A percentile compares a stretch with the other conserved stretches of the same genome.
Conservation (phyloP, 2,113 vertebrate species). For the Verasper variegatus region DNA sequence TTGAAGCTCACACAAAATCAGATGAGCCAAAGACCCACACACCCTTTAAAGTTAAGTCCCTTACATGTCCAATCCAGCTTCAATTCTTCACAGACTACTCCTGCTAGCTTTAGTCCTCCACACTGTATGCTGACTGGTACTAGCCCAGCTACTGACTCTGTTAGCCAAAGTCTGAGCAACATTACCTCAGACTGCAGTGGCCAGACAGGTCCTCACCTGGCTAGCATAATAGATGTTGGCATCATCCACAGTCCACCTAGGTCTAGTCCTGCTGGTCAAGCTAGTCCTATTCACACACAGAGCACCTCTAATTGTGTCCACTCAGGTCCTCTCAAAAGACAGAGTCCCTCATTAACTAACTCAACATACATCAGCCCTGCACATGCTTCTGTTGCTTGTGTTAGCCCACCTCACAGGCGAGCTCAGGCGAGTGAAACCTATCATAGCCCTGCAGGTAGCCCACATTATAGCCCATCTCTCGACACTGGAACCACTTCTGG, state of each 20-base stretch:
- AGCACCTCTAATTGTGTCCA: conserved; percentile 26
- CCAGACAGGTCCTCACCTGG: conserved; percentile 11
- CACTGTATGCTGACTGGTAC: conserved; percentile 45
- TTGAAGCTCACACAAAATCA: background rate
- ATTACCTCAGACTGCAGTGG: background rate
- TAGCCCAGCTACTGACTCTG: conserved; percentile 7
- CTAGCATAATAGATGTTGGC: conserved; percentile 2
- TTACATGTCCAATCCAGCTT: conserved; percentile 11
- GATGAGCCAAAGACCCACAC: background rate
- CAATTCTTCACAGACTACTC: conserved; percentile 16
- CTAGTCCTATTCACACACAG: conserved; percentile 55
- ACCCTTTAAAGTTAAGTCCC: conserved; percentile 13
- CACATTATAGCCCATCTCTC: background rate
- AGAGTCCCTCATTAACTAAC: conserved; percentile 21
- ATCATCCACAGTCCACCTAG: conserved; percentile 26
- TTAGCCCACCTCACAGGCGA: conserved; percentile 42
- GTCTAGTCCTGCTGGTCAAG: conserved; percentile 70
- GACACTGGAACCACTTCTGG: conserved; percentile 30
- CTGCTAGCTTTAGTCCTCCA: conserved; percentile 48
- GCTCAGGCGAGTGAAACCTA: conserved; percentile 28
- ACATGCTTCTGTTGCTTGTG: conserved; percentile 26
- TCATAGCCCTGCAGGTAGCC: background rate
- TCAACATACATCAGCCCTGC: conserved; percentile 20
- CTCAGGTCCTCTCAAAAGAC: conserved; percentile 39
- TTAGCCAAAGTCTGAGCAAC: conserved; percentile 30